These are phyloP conservation scores for Enteromius paludinosus DNA, from an alignment of 2,797 vertebrate species.

Conservation along the genomic window DNA sequence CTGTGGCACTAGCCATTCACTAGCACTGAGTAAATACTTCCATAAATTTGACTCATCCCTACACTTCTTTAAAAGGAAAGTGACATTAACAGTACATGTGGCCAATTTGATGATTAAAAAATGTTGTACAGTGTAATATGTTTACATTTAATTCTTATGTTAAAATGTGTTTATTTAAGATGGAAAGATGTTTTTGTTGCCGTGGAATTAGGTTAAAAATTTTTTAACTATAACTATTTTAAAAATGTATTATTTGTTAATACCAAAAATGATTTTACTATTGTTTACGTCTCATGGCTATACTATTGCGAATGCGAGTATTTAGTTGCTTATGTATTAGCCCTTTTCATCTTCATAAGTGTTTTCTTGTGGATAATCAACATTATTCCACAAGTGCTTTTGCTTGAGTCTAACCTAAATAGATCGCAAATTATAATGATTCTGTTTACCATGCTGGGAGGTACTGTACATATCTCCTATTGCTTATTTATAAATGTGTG, in stretches of 20 bases:
- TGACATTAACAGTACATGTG: background rate
- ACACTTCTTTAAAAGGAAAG: background rate
- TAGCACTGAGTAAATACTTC: background rate
- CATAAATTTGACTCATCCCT: background rate
- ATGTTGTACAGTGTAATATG: background rate
- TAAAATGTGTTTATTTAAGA: background rate
- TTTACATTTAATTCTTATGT: background rate
- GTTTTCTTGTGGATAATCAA: background rate
- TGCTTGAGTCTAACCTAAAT: background rate
- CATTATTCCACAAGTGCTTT: background rate
- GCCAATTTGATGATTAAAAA: background rate
- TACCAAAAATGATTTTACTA: background rate
- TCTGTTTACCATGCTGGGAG: slow-evolving; percentile 6
- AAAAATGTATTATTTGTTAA: background rate
- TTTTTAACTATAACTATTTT: too few species aligned
- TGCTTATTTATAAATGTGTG: slow-evolving; percentile 31
- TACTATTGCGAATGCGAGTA: background rate
- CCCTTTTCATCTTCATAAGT: background rate
- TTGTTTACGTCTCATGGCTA: background rate
- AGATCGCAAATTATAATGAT: background rate
- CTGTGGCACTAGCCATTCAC: background rate
- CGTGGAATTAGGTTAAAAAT: background rate
- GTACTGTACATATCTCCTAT: background rate
- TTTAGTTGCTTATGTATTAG: background rate
- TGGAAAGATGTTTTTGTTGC: background rate